These are phyloP conservation scores for Gastrophryne carolinensis DNA, from an alignment of 2,797 vertebrate genomes.

Conservation along the genomic window DNA sequence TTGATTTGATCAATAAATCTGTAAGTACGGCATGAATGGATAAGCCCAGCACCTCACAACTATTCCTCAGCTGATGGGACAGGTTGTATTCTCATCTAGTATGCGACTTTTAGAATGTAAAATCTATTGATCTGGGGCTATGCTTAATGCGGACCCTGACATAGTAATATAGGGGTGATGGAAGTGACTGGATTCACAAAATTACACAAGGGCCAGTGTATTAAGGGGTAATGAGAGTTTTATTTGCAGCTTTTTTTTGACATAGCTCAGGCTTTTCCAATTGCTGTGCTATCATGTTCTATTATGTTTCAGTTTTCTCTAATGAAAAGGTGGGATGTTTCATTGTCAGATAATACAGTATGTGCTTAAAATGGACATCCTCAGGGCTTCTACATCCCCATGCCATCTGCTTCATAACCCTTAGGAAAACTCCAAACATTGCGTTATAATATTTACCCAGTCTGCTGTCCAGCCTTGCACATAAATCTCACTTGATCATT, in stretches of 20 bases:
- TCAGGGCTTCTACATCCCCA: no score
- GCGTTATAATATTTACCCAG: no score
- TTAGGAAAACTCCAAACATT: no score
- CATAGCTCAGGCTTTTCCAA: not conserved
- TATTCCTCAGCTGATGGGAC: not conserved
- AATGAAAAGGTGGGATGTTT: not conserved
- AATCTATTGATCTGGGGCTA: constrained; percentile 15
- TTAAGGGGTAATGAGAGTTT: not conserved
- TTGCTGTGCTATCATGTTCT: not conserved
- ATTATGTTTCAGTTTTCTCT: not conserved
- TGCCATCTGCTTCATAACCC: no score
- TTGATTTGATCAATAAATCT: constrained; percentile 16
- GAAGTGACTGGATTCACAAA: not conserved
- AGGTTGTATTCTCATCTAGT: not conserved
- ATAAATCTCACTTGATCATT: no score
- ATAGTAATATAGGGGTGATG: not conserved
- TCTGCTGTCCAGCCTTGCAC: no score
- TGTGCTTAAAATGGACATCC: no score
- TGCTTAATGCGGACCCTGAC: not conserved
- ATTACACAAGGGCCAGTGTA: not conserved
- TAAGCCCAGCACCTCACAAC: constrained; percentile 1
- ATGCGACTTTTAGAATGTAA: not conserved
- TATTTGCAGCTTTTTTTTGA: not conserved
- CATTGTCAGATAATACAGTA: no score
- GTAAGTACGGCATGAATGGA: not conserved